phyloP scores from a whole-genome alignment of 2,888 invertebrate species.

The Philereme vetulata region DNA sequence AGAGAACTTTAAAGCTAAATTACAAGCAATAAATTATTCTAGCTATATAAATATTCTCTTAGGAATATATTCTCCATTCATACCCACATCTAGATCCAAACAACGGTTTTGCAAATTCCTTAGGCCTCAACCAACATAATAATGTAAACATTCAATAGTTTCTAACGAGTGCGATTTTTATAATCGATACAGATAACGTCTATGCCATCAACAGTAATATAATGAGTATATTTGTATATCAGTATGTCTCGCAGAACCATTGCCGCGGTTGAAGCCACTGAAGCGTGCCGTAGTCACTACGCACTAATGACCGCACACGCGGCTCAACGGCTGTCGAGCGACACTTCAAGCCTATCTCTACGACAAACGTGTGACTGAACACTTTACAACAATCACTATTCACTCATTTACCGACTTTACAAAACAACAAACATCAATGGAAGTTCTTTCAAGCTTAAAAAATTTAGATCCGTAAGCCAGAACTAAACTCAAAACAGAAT shows the following conservation, averaged over 20 bases:
- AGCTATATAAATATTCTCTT: constrained; percentile 40
- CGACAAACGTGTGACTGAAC: constrained; percentile 20
- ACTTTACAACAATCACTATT: constrained; percentile 15
- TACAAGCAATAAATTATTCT: constrained; percentile 43
- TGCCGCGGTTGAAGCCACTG: constrained; percentile 71
- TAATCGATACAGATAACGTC: constrained; percentile 53
- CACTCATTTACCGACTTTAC: neutral
- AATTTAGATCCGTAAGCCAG: neutral
- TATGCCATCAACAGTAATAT: constrained; percentile 44
- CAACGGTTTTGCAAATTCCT: constrained; percentile 35
- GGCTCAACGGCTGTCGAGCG: constrained; percentile 71
- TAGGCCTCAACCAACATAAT: constrained; percentile 42
- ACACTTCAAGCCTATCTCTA: constrained; percentile 70
- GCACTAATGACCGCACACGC: constrained; percentile 66
- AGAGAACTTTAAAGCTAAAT: constrained; percentile 53
- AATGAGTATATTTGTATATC: constrained; percentile 37
- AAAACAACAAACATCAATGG: neutral
- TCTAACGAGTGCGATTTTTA: constrained; percentile 56
- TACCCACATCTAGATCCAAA: constrained; percentile 29
- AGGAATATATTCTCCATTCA: constrained; percentile 35
- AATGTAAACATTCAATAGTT: constrained; percentile 49
- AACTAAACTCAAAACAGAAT: too few species aligned
- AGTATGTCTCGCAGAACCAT: constrained; percentile 61
- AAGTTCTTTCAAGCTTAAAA: neutral
- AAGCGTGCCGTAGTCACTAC: constrained; percentile 81